Evolutionary conservation across 2,888 invertebrate species (phyloP), one percentile per base, ranked within the genome.

Genomic region (Limnephilus auricula): DNA sequence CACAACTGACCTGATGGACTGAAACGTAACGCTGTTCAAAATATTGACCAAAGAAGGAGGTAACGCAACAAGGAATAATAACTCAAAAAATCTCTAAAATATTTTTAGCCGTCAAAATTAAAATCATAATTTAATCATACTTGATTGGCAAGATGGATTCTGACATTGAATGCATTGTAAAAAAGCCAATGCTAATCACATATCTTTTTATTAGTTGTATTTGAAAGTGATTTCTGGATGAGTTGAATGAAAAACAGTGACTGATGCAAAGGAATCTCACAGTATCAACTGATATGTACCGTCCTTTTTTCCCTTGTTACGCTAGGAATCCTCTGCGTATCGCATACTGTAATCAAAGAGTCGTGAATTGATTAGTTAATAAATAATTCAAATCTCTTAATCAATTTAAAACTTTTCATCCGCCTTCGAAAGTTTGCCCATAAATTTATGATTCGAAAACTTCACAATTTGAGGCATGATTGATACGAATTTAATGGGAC

Each of bases 371-470:
- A 79, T 89, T 79, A 89, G 79, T 37, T 89, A 37, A 89, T 89
- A 79, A 79, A 89, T 79, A 89, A 89, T 89, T 89, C 89, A 89
- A 79, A 89, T 79, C 89, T 79, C 89, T 79, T 79, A 32, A 89
- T 89, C 89, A 79, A 89, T 89, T 89, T 79, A 34, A 79, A 89
- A 89, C 79, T 79, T 89, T 40, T 15, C 37, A 79, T 34, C 13
- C 30, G 31, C 89, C 30, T 79, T 89, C 40, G 79, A 30, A 87
- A 89, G 37, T 89, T 89, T 37, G 13, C 30, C 79, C 89, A 89
- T 89, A 89, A 89, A 89, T 89, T 89, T 79, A 30, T 79, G 37
- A 89, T 37, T 79, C 31, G 37, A 79, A 89, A 89, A 89, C 79
- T 79, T 89, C 13, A 79, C 79, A 34, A 37, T 79, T 79, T 30